Evolutionary conservation across 2,797 vertebrate genomes (phyloP), one percentile per base, ranked within the genome.

Genomic region (Hippopotamyrus pictus): DNA sequence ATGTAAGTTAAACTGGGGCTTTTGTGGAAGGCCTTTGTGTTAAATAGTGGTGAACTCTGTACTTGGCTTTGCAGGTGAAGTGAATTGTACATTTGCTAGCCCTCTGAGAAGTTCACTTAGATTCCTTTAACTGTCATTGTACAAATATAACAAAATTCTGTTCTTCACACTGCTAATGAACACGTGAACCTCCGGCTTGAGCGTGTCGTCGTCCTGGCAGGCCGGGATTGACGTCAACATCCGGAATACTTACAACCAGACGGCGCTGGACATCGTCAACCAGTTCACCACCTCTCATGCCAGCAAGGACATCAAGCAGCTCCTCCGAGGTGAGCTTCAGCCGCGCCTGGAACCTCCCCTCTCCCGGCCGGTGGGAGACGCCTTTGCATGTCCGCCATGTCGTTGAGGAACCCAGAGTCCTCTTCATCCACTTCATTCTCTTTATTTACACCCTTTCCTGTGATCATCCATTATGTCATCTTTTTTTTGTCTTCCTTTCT

Each of bases 291-390:
- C 98, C 0, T 98, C 97, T 0, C 97, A 98, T 0, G 98, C 97
- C 94, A 98, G 98, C 96, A 97, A 97, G 90, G 98, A 99, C 90
- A 99, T 99, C 95, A 99, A 99, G 91, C 97, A 98, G 94, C 96
- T 99, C 33, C 96, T 99, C 0, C 92, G 98, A 96, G 98, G 98
- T 99, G 91, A 94, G 95, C 87, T 25, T 48, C 25, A 5, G 51
- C 73, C 51, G 3, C 37, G 53, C 84, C 44, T 86, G 11, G 41
- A 48, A 5, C 33, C 76, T 12, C 37, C 73, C 17, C 73, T 44
- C 73, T 41, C 76, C 73, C 9, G 41, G 37, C 33, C 73, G 3
- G 6, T 17, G 19, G 73, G 6, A 29, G 37, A 44, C 0, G 5
- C 33, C 41, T 9, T 46, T 41, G 19, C 41, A 82, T 46, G 73